Percentiles rank a stretch among this genome's conserved stretches.
phyloP scores from a whole-genome alignment of 2,113 vertebrate species.

The Pleuronectes platessa region DNA sequence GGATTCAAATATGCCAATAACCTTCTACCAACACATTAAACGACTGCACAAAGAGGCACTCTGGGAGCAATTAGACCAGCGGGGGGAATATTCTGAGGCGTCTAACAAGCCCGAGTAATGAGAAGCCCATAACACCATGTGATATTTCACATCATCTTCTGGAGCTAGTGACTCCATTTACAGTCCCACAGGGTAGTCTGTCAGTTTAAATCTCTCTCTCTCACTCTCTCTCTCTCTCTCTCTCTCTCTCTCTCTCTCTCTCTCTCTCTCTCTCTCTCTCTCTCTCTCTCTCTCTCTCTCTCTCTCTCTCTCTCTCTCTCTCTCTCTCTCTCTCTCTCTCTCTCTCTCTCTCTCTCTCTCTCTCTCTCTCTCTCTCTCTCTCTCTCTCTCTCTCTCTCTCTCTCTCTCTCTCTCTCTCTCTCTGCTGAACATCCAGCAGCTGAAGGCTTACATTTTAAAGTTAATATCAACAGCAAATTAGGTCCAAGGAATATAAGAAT shows the following conservation, averaged over 20 bases:
- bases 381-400: neutral
- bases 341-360: neutral
- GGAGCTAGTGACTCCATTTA: constrained; percentile 45
- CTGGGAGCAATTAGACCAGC: constrained; percentile 69
- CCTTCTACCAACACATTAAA: constrained; percentile 34
- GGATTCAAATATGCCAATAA: constrained; percentile 53
- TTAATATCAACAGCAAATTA: neutral
- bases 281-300: neutral
- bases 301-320: neutral
- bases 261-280: too few species aligned
- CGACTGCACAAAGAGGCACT: constrained; percentile 23
- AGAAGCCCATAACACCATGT: constrained; percentile 38
- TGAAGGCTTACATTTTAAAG: neutral
- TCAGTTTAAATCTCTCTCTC: constrained; percentile 1
- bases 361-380: neutral
- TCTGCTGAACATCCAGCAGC: constrained; percentile 4
- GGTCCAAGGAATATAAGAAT: neutral
- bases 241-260: too few species aligned
- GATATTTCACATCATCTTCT: constrained; percentile 56
- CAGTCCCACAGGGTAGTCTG: constrained; percentile 38
- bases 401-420: neutral
- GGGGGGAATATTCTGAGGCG: constrained; percentile 22
- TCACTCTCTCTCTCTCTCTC: neutral
- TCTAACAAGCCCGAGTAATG: constrained; percentile 56
- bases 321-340: neutral